phyloP scores from a whole-genome alignment of 1,140 invertebrate species.

The Eumeta japonica region DNA sequence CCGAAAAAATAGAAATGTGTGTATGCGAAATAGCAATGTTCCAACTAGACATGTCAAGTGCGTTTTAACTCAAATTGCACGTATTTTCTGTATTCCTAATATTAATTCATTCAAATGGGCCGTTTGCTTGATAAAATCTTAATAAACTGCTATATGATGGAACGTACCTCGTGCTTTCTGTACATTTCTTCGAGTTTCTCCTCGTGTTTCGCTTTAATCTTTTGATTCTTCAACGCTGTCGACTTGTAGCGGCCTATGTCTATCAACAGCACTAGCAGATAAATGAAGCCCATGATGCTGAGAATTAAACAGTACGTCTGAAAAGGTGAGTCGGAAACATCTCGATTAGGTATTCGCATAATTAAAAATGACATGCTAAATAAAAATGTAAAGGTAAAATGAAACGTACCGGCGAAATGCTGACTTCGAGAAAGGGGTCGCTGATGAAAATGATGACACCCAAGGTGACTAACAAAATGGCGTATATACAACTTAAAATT shows the following conservation, averaged over 20 bases:
- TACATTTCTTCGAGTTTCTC: constrained; percentile 39
- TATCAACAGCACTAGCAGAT: constrained; percentile 61
- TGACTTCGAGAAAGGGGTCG: constrained; percentile 57
- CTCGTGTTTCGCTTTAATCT: constrained; percentile 41
- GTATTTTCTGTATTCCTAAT: too few relatives aligned
- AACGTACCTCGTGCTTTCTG: constrained; percentile 44
- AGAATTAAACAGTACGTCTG: constrained; percentile 64
- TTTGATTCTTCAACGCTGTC: constrained; percentile 51
- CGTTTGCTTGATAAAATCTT: too few relatives aligned
- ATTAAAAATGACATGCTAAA: constrained; percentile 4
- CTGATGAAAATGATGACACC: constrained; percentile 64
- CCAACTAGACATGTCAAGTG: too few relatives aligned
- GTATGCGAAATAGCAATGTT: too few relatives aligned
- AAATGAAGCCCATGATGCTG: constrained; percentile 59
- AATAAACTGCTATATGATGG: too few relatives aligned
- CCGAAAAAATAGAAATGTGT: too few relatives aligned
- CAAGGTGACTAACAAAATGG: constrained; percentile 64
- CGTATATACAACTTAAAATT: constrained; percentile 65
- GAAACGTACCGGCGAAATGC: constrained; percentile 58
- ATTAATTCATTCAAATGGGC: too few relatives aligned
- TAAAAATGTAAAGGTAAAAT: constrained; percentile 9
- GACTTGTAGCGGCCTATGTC: constrained; percentile 62
- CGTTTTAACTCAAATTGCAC: too few relatives aligned
- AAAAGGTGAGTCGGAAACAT: too few relatives aligned
- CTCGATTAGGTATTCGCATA: background rate